A percentile compares a stretch with the other conserved stretches of the same genome.
Conservation (phyloP, 2,113 vertebrate species). For the Perca schrenkii region DNA sequence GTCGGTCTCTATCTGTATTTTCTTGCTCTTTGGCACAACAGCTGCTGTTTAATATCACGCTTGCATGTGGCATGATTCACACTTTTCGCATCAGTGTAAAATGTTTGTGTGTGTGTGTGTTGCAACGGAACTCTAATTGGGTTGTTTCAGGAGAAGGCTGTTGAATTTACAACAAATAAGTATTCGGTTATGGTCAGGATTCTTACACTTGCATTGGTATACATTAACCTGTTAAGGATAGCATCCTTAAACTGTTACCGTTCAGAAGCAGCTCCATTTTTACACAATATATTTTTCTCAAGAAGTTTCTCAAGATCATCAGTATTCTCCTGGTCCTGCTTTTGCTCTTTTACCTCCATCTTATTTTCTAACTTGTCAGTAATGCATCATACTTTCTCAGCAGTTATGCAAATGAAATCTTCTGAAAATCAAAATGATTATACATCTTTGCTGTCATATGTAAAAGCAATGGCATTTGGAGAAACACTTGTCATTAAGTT, state of each 20-base stretch:
- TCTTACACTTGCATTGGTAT: neutral
- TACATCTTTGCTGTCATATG: slow-evolving; percentile 22
- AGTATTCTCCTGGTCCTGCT: slow-evolving; percentile 72
- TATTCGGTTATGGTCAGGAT: slow-evolving; percentile 79
- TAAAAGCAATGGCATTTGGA: slow-evolving; percentile 22
- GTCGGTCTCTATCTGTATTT: slow-evolving; percentile 64
- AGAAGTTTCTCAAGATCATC: slow-evolving; percentile 34
- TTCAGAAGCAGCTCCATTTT: slow-evolving; percentile 13
- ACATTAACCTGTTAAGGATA: slow-evolving; percentile 2
- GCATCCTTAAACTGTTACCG: neutral
- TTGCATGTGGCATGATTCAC: slow-evolving; percentile 74
- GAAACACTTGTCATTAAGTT: slow-evolving; percentile 69
- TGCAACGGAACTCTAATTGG: slow-evolving; percentile 45
- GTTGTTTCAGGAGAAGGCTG: slow-evolving; percentile 71
- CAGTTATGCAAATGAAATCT: slow-evolving; percentile 16
- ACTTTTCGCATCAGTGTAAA: slow-evolving; percentile 24
- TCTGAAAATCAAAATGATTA: neutral
- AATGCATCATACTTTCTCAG: slow-evolving; percentile 24
- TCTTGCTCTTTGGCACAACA: slow-evolving; percentile 86
- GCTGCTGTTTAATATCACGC: slow-evolving; percentile 73
- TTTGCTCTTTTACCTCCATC: slow-evolving; percentile 33
- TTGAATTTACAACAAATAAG: slow-evolving; percentile 66
- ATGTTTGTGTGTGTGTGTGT: slow-evolving; percentile 38
- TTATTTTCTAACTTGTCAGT: slow-evolving; percentile 37
- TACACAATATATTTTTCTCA: neutral